Conservation (phyloP, 1,140 invertebrate genomes). For the Drosophila pseudoobscura region DNA sequence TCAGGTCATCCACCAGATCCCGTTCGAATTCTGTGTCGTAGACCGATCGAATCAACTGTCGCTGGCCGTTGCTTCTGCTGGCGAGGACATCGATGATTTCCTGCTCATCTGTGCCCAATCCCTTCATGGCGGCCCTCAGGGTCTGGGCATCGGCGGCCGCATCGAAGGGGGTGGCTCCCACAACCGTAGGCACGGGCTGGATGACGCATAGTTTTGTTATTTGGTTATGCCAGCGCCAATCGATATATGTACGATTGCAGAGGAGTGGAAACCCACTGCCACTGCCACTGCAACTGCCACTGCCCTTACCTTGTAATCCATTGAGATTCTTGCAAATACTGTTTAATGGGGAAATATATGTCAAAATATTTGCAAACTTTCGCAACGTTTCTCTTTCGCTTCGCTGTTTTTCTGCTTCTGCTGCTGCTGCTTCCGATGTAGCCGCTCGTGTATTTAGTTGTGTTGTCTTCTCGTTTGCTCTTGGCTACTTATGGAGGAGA, state of each 20-base stretch:
- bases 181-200: conserved; percentile 86
- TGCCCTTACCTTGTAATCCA: conserved; percentile 66
- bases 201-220: conserved; percentile 37
- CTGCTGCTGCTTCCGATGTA: too few species aligned
- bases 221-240: conserved; percentile 19
- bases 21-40: conserved; percentile 91
- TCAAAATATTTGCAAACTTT: not conserved
- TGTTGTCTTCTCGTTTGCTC: conserved; percentile 26
- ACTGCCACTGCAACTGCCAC: conserved; percentile 3
- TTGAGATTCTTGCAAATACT: not conserved
- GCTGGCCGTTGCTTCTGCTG: conserved; percentile 87
- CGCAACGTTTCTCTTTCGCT: conserved; percentile 3
- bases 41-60: conserved; percentile 87
- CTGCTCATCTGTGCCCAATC: conserved; percentile 91
- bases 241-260: conserved; percentile 14
- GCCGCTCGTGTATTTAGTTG: not conserved
- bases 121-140: conserved; percentile 90
- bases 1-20: conserved; percentile 90
- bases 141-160: conserved; percentile 87
- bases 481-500: conserved; percentile 25
- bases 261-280: conserved; percentile 8
- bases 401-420: not conserved
- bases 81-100: conserved; percentile 89
- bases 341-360: not conserved
- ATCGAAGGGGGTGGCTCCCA: conserved; percentile 86